Base-by-base conservation (phyloP, 2,888 invertebrate species). In the Falcaria lacertinaria region DNA sequence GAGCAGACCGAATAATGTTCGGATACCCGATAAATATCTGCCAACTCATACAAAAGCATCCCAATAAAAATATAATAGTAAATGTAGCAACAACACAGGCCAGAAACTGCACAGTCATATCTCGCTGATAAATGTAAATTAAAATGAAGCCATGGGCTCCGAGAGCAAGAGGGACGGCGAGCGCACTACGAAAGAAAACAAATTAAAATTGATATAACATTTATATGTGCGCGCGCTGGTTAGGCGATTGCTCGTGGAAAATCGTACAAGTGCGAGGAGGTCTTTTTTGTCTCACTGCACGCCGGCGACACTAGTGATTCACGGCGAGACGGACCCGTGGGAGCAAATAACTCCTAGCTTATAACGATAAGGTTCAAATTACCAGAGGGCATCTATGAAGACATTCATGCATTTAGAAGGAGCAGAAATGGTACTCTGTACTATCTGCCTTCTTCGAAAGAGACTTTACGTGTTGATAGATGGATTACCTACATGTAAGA, bases 21-120 rank as follows among this genome's bases (percentile, higher is more conserved):
- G 82, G 72, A 85, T 87, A 82, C 78, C 79, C 88, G 89, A 89
- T 89, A 89, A 89, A 89, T 89, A 89, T 88, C 89, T 88, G 89
- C 89, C 87, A 89, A 83, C 88, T 88, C 89, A 89, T 87, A 89
- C 87, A 89, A 89, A 87, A 86, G 88, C 81, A 78, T 81, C 81
- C 84, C 84, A 89, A 88, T 88, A 89, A 88, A 87, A 88, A 78
- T 86, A 87, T 87, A 87, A 88, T 89, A 87, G 88, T 82, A 78
- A 86, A 86, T 80, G 86, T 80, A 83, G 83, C 81, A 83, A 81
- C 83, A 84, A 81, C 85, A 81, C 77, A 60, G 77, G 71, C 82
- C 77, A 72, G 81, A 78, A 84, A 85, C 80, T 87, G 89, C 87
- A 70, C 70, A 77, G 88, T 88, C 89, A 87, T 86, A 82, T 80